Conservation (phyloP, 1,140 invertebrate species). For the Oncopeltus fasciatus region DNA sequence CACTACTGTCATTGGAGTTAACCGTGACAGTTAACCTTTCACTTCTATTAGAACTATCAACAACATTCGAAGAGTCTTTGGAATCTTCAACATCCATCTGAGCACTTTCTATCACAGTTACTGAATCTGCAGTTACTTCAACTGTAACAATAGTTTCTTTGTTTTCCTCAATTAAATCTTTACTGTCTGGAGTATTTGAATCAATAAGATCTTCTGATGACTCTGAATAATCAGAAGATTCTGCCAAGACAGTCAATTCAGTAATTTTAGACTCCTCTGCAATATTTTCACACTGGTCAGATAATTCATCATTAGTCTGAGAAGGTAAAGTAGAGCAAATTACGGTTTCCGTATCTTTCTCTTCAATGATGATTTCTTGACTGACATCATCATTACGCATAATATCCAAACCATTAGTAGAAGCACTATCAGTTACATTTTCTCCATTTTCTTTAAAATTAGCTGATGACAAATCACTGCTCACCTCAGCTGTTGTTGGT, state of each 20-base stretch:
- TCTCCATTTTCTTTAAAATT: neutral
- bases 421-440: neutral
- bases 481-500: neutral
- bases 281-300: neutral
- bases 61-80: neutral
- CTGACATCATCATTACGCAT: neutral
- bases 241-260: neutral
- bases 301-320: neutral
- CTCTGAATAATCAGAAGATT: neutral
- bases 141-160: neutral
- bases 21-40: neutral
- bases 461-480: neutral
- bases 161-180: neutral
- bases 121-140: neutral
- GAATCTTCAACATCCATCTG: neutral
- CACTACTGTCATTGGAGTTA: neutral
- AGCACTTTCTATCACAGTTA: neutral
- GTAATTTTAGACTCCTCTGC: neutral
- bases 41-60: neutral
- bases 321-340: constrained; percentile 3
- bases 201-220: neutral
- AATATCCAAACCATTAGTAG: neutral
- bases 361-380: neutral
- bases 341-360: constrained; percentile 11
- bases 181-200: neutral